These are phyloP conservation scores for Drosophila sp. DNA, from an alignment of 1,140 invertebrate species.

Conservation along the genomic window DNA sequence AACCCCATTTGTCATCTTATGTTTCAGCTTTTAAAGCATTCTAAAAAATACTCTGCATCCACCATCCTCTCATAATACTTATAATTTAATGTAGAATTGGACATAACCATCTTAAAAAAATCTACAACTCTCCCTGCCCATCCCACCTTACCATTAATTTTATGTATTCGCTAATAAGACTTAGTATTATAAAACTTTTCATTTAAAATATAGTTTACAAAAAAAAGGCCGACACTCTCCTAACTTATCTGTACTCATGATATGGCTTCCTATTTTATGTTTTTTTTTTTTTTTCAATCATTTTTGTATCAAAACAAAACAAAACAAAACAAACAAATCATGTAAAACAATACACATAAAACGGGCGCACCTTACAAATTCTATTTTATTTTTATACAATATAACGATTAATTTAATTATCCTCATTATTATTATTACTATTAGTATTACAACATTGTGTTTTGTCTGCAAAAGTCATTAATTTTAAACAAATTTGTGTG, in stretches of 20 bases:
- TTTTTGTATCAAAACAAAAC: constrained; percentile 10
- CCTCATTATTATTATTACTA: background rate
- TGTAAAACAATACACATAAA: constrained; percentile 14
- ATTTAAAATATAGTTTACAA: constrained; percentile 18
- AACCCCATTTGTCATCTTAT: background rate
- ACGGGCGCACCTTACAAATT: background rate
- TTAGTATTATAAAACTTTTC: constrained; percentile 9
- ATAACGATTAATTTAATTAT: too few species aligned
- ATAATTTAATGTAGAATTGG: too few species aligned
- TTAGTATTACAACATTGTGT: background rate
- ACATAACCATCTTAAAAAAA: background rate
- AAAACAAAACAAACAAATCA: constrained; percentile 10
- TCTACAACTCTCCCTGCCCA: background rate
- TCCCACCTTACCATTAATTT: constrained; percentile 18
- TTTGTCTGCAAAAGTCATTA: constrained; percentile 6
- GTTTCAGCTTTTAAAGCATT: constrained; percentile 3
- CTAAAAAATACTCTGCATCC: background rate
- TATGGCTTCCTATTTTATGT: background rate
- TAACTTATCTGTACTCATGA: background rate
- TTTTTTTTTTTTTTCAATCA: constrained; percentile 19
- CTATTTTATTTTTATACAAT: too few species aligned
- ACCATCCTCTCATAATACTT: too few species aligned
- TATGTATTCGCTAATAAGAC: constrained; percentile 36
- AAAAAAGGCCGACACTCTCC: background rate
- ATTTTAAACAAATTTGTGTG: background rate